Evolutionary conservation across 2,113 vertebrate genomes (phyloP).

Genomic region (Gnathonemus longibarbis): DNA sequence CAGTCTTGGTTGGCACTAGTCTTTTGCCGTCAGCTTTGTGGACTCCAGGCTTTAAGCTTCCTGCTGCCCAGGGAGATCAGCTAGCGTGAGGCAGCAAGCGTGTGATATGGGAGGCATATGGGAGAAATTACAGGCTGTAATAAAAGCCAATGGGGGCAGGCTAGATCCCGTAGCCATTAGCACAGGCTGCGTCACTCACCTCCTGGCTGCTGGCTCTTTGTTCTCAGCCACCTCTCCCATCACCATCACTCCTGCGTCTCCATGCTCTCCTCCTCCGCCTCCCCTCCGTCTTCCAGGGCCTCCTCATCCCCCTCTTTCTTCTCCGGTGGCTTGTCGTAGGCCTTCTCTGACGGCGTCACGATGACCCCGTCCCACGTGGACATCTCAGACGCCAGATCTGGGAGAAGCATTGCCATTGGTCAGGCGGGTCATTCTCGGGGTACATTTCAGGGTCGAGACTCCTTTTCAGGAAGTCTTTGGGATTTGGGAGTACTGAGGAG

Average conservation of each 20-base stretch:
- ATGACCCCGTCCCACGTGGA: conserved; percentile 96
- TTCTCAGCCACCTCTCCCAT: not conserved
- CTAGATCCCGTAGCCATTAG: not conserved
- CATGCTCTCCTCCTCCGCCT: conserved; percentile 84
- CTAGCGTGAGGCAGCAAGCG: not conserved
- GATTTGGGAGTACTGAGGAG: not conserved
- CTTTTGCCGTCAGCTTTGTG: too few species aligned
- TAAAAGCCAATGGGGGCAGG: not conserved
- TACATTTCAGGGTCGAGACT: not conserved
- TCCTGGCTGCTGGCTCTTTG: not conserved
- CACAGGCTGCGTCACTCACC: not conserved
- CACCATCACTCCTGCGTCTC: conserved; percentile 84
- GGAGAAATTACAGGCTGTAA: not conserved
- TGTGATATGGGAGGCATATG: not conserved
- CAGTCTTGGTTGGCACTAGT: too few species aligned
- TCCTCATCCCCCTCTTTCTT: conserved; percentile 95
- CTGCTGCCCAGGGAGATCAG: not conserved
- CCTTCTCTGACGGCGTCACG: conserved; percentile 92
- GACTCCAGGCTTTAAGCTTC: not conserved
- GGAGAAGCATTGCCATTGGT: not conserved
- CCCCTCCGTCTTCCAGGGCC: conserved; percentile 78
- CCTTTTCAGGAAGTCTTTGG: not conserved
- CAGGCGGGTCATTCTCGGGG: not conserved
- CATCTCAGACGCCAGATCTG: conserved; percentile 89
- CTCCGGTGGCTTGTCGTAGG: conserved; percentile 90